Conservation (phyloP, 2,888 invertebrate species). For the Habrosyne pyritoides region DNA sequence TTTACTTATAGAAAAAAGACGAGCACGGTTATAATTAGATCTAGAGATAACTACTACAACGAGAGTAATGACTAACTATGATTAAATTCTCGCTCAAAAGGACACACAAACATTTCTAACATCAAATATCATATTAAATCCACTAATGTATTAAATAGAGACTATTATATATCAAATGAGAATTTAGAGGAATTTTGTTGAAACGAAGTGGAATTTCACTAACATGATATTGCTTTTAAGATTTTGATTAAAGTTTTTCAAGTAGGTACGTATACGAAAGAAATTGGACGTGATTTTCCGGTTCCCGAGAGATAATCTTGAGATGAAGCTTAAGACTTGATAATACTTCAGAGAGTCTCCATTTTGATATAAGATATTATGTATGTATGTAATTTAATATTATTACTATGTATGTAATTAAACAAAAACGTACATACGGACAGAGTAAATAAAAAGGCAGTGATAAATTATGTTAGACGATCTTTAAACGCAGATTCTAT, state of each 20-base stretch:
- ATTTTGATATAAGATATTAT: too few species aligned
- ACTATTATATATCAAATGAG: constrained; percentile 14
- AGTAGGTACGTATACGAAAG: neutral
- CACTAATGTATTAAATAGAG: constrained; percentile 57
- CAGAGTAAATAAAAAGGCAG: too few species aligned
- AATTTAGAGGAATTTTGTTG: constrained; percentile 14
- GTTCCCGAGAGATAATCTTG: neutral
- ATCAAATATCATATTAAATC: constrained; percentile 36
- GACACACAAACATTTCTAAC: constrained; percentile 18
- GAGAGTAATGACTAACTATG: neutral
- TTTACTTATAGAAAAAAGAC: too few species aligned
- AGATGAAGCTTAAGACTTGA: neutral
- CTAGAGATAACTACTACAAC: too few species aligned
- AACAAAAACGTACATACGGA: too few species aligned
- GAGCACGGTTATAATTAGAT: too few species aligned
- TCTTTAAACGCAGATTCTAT: too few species aligned
- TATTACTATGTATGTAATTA: too few species aligned
- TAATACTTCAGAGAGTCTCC: too few species aligned
- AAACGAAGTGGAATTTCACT: neutral
- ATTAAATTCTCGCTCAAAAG: constrained; percentile 51
- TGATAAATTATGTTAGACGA: too few species aligned
- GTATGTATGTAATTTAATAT: too few species aligned
- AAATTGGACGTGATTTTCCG: neutral
- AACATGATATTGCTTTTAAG: constrained; percentile 2
- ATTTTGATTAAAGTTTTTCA: neutral